Percentiles rank a stretch among this genome's conserved stretches.
Evolutionary conservation across 2,113 vertebrate genomes (phyloP).

Genomic region (Epinephelus moara): DNA sequence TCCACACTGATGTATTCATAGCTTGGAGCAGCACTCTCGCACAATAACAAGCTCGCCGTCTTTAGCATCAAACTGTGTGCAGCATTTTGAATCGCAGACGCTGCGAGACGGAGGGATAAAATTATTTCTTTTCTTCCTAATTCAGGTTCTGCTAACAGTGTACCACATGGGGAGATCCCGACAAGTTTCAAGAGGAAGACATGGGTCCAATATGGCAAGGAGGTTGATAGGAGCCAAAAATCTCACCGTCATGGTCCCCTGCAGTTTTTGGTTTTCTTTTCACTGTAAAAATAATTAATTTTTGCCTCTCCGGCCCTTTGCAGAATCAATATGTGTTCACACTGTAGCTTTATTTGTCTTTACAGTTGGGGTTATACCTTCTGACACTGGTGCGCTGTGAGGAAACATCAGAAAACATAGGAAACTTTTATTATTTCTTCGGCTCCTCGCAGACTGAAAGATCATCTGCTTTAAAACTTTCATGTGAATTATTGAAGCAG

Average conservation of each 20-base stretch:
- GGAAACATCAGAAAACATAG: constrained; percentile 14
- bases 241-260: neutral
- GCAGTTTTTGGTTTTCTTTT: constrained; percentile 2
- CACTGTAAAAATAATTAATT: neutral
- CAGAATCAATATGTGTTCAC: constrained; percentile 35
- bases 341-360: constrained; percentile 19
- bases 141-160: neutral
- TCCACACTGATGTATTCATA: constrained; percentile 28
- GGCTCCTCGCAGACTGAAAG: constrained; percentile 23
- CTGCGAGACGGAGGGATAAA: neutral
- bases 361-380: neutral
- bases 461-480: constrained; percentile 68
- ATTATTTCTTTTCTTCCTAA: neutral
- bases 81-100: constrained; percentile 3
- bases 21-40: neutral
- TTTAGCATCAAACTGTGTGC: constrained; percentile 2
- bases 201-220: neutral
- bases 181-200: neutral
- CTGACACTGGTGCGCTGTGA: neutral
- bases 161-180: neutral
- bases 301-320: neutral
- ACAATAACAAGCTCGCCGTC: neutral
- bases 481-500: constrained; percentile 71
- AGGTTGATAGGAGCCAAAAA: neutral
- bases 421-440: constrained; percentile 25